Evolutionary conservation across 1,140 invertebrate species (phyloP).

Genomic region (Philopotamus ludificatus): DNA sequence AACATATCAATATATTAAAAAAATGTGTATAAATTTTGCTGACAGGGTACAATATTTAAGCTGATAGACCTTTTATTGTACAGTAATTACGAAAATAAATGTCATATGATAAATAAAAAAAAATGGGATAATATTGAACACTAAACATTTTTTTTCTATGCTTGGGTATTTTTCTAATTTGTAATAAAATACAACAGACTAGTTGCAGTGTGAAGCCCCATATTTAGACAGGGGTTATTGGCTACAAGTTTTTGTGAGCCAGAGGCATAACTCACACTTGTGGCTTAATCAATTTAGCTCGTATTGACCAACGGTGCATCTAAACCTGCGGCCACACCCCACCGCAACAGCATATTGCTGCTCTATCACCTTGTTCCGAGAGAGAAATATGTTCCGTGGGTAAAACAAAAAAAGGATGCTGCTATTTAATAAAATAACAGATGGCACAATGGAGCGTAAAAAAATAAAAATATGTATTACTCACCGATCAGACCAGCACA

Average conservation of each 20-base stretch:
- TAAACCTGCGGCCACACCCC: background rate
- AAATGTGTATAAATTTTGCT: no score
- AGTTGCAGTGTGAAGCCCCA: background rate
- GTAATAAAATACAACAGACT: no score
- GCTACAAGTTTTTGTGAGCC: slow-evolving; percentile 32
- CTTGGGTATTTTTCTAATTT: no score
- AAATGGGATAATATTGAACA: no score
- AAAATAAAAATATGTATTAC: slow-evolving; percentile 32
- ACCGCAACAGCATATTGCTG: slow-evolving; percentile 3
- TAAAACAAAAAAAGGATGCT: background rate
- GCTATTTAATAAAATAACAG: background rate
- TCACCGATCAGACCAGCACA: slow-evolving; percentile 77
- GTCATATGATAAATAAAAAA: no score
- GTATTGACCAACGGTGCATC: background rate
- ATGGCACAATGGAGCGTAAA: background rate
- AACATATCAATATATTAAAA: no score
- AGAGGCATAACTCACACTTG: slow-evolving; percentile 38
- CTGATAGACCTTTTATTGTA: background rate
- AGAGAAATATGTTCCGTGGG: background rate
- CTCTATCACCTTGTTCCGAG: background rate
- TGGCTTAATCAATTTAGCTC: slow-evolving; percentile 37
- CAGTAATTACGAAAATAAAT: no score
- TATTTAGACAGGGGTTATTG: slow-evolving; percentile 15
- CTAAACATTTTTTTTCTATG: no score
- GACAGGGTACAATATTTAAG: background rate